phyloP scores from a whole-genome alignment of 2,113 vertebrate genomes.

The Setophaga petechia region DNA sequence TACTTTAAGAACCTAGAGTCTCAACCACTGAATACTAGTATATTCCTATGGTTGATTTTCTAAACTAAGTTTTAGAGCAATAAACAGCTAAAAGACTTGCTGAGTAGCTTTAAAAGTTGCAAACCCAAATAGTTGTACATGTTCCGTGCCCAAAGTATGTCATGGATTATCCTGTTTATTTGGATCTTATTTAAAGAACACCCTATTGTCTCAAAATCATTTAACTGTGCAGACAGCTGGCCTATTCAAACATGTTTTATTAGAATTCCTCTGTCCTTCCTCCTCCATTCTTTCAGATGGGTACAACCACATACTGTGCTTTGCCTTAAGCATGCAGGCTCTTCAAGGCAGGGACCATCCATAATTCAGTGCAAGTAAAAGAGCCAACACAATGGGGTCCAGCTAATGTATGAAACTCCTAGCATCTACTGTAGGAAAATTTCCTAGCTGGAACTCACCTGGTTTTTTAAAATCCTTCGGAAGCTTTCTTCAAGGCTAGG shows the following conservation, averaged over 20 bases:
- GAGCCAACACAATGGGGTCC: constrained; percentile 28
- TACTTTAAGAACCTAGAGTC: not conserved
- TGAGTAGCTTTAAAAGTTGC: constrained; percentile 17
- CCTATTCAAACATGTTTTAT: constrained; percentile 71
- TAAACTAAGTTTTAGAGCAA: not conserved
- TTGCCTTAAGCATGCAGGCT: constrained; percentile 65
- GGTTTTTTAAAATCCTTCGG: not conserved
- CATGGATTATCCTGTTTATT: constrained; percentile 68
- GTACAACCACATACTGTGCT: constrained; percentile 68
- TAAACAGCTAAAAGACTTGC: constrained; percentile 1
- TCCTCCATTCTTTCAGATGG: constrained; percentile 67
- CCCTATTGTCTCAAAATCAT: constrained; percentile 67
- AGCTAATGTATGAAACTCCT: constrained; percentile 16
- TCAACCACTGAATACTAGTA: not conserved
- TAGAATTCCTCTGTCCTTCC: constrained; percentile 70
- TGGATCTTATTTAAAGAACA: constrained; percentile 66
- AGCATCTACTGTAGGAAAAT: not conserved
- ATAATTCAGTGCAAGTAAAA: constrained; percentile 60
- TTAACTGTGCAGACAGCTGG: constrained; percentile 70
- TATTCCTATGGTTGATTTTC: not conserved
- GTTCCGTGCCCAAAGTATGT: constrained; percentile 52
- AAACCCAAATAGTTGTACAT: constrained; percentile 38
- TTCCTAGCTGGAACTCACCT: not conserved
- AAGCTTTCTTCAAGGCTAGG: not conserved
- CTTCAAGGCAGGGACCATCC: constrained; percentile 60